Percentiles rank a stretch among this genome's conserved stretches.
Conservation (phyloP, 2,888 invertebrate species). For the Falcaria lacertinaria region DNA sequence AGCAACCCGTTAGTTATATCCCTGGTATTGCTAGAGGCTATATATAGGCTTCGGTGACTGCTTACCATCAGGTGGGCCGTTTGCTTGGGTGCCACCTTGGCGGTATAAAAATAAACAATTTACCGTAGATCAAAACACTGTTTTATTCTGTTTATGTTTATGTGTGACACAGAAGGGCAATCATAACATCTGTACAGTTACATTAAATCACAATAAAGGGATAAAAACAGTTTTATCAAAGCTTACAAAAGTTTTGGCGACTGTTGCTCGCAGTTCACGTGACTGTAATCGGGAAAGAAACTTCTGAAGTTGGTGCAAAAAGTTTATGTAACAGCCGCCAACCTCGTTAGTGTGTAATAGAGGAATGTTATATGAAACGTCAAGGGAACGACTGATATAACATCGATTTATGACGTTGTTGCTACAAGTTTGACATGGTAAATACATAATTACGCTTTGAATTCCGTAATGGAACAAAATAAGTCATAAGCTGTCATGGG, state of each 20-base stretch:
- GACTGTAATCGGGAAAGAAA: conserved; percentile 25
- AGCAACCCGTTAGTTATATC: too few species aligned
- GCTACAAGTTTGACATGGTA: neutral
- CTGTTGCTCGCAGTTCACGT: conserved; percentile 21
- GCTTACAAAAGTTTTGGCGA: conserved; percentile 13
- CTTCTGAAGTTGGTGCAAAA: conserved; percentile 34
- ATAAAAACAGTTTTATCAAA: conserved; percentile 5
- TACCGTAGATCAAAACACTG: too few species aligned
- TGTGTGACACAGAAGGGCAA: neutral
- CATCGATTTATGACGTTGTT: neutral
- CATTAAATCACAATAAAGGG: neutral
- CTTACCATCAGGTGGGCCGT: too few species aligned
- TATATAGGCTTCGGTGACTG: too few species aligned
- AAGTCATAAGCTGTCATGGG: too few species aligned
- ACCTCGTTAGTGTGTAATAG: conserved; percentile 28
- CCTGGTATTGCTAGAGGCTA: too few species aligned
- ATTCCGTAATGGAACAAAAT: too few species aligned
- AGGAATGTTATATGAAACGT: conserved; percentile 6
- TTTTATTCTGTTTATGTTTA: neutral
- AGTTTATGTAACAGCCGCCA: conserved; percentile 26
- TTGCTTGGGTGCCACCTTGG: too few species aligned
- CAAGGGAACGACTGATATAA: neutral
- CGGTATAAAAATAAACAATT: too few species aligned
- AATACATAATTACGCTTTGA: neutral
- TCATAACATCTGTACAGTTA: neutral